These are phyloP conservation scores for Crotophaga sulcirostris DNA, from an alignment of 2,113 vertebrate genomes.

Conservation along the genomic window DNA sequence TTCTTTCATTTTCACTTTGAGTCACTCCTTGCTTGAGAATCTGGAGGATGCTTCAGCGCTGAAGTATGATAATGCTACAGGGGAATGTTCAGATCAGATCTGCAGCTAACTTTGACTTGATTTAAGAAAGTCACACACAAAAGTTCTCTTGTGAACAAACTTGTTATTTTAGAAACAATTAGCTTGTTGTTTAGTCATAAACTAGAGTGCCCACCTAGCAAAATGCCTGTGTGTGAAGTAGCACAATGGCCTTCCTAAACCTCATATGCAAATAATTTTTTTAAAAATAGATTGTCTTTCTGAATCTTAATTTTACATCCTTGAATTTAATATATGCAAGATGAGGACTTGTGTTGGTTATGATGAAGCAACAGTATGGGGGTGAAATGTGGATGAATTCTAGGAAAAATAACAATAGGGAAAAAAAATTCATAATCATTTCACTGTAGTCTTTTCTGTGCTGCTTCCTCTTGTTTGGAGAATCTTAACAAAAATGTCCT, in stretches of 20 bases:
- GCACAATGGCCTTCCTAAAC: not conserved
- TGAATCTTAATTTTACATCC: not conserved
- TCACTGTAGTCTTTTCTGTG: not conserved
- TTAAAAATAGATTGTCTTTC: not conserved
- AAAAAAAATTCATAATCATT: not conserved
- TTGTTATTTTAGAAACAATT: not conserved
- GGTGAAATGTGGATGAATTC: constrained; percentile 36
- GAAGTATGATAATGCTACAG: not conserved
- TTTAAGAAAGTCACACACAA: not conserved
- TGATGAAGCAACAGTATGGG: not conserved
- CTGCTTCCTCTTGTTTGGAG: constrained; percentile 6
- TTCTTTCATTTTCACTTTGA: constrained; percentile 38
- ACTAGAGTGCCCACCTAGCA: not conserved
- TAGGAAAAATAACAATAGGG: constrained; percentile 45
- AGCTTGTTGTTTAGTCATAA: not conserved
- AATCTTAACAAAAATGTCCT: not conserved
- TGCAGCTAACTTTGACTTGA: not conserved
- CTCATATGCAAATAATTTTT: not conserved
- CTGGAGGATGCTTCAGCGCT: not conserved
- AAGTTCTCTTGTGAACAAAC: not conserved
- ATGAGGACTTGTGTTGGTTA: not conserved
- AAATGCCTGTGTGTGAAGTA: not conserved
- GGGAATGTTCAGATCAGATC: not conserved
- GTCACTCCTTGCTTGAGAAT: not conserved
- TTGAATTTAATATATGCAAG: not conserved